A percentile compares a stretch with the other conserved stretches of the same genome.
Conservation (phyloP, 2,113 vertebrate genomes). For the Stigmatopora nigra region DNA sequence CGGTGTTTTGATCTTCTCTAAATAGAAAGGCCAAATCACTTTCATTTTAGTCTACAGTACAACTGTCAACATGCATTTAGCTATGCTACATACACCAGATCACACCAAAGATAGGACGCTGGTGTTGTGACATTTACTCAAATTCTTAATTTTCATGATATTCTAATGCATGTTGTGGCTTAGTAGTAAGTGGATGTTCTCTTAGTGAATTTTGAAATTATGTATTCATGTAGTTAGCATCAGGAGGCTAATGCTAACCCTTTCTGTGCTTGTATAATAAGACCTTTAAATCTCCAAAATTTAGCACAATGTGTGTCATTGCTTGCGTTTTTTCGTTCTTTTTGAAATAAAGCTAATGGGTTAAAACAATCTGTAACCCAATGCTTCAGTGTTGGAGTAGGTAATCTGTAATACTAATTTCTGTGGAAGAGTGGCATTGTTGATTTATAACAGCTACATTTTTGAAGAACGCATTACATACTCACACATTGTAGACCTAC, state of each 20-base stretch:
- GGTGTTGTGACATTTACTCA: neutral
- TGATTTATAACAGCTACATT: too few relatives aligned
- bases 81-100: too few relatives aligned
- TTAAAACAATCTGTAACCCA: too few relatives aligned
- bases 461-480: too few relatives aligned
- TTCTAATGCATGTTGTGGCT: neutral
- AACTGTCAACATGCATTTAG: neutral
- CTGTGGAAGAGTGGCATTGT: too few relatives aligned
- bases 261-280: neutral
- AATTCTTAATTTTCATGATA: neutral
- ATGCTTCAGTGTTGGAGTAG: too few relatives aligned
- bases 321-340: too few relatives aligned
- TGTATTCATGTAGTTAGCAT: conserved; percentile 14
- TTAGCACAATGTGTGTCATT: neutral
- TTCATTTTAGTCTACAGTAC: neutral
- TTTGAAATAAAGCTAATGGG: too few relatives aligned
- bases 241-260: conserved; percentile 23
- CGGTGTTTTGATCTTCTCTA: neutral
- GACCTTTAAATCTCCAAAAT: neutral
- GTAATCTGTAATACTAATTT: too few relatives aligned
- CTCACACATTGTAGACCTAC: too few relatives aligned
- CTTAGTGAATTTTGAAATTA: neutral
- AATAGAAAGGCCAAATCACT: conserved; percentile 22
- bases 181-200: neutral
- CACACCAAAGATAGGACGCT: too few relatives aligned